Conservation (phyloP, 2,888 invertebrate genomes). For the Drosophila peninsularis region DNA sequence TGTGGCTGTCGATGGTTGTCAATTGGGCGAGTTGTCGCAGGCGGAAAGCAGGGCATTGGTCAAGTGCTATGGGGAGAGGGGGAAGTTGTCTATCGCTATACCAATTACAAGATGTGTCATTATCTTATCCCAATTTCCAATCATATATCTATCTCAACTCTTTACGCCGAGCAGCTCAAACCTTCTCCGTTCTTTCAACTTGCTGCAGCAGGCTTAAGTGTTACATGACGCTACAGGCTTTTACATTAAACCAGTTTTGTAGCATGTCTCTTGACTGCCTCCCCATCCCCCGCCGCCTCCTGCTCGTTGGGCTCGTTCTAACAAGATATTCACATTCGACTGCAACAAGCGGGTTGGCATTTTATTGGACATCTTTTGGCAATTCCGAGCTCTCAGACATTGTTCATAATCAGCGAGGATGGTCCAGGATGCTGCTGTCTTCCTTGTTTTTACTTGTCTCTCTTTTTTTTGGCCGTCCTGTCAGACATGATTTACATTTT, state of each 20-base stretch:
- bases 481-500: conserved; percentile 78
- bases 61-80: no score
- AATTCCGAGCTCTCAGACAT: conserved; percentile 52
- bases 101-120: no score
- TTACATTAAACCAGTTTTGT: conserved; percentile 33
- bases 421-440: conserved; percentile 41
- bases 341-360: conserved; percentile 43
- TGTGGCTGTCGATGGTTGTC: conserved; percentile 23
- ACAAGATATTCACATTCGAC: conserved; percentile 44
- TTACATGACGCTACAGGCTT: conserved; percentile 23
- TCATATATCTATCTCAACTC: neutral
- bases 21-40: conserved; percentile 5
- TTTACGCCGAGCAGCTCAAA: neutral
- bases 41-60: no score
- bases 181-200: conserved; percentile 4
- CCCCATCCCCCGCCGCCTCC: no score
- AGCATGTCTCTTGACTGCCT: neutral
- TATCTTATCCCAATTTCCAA: no score
- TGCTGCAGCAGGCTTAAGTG: conserved; percentile 11
- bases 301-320: neutral
- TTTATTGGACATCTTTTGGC: conserved; percentile 50
- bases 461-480: conserved; percentile 19
- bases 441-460: conserved; percentile 11
- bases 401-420: conserved; percentile 69
- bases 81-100: no score